Conservation (phyloP, 2,888 invertebrate genomes). For the Nymphalis urticae region DNA sequence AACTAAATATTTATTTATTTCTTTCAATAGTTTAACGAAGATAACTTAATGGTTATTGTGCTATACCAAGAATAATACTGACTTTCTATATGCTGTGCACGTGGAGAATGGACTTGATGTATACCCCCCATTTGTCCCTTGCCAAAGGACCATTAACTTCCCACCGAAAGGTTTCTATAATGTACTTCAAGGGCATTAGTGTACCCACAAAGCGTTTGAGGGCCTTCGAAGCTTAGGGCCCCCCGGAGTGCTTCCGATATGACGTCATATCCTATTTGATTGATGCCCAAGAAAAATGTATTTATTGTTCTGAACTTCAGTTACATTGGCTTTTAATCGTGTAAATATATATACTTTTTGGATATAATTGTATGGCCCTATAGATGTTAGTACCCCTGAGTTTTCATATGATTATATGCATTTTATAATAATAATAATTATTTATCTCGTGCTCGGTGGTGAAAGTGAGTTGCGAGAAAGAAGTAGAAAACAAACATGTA, state of each 20-base stretch:
- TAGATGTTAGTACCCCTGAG: neutral
- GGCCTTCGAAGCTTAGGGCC: constrained; percentile 56
- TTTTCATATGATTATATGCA: neutral
- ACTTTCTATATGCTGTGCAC: constrained; percentile 17
- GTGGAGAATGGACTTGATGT: constrained; percentile 36
- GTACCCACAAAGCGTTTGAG: constrained; percentile 63
- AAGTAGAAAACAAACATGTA: no score
- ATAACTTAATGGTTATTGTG: no score
- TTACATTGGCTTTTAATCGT: no score
- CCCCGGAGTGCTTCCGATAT: constrained; percentile 58
- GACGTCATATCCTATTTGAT: constrained; percentile 56
- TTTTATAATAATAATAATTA: no score
- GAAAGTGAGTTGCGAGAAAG: no score
- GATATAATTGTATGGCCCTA: no score
- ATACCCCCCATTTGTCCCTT: constrained; percentile 41
- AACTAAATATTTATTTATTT: no score
- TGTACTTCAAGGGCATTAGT: constrained; percentile 66
- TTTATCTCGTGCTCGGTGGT: no score
- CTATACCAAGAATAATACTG: neutral
- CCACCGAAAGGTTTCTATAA: constrained; percentile 63
- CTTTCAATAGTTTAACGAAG: no score
- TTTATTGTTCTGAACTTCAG: constrained; percentile 14
- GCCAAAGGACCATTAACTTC: constrained; percentile 62
- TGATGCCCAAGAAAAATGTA: constrained; percentile 39
- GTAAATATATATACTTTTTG: neutral